Percentiles rank a stretch among this genome's conserved stretches.
phyloP scores from a whole-genome alignment of 2,797 vertebrate genomes.

The Neomorphus geoffroyi region DNA sequence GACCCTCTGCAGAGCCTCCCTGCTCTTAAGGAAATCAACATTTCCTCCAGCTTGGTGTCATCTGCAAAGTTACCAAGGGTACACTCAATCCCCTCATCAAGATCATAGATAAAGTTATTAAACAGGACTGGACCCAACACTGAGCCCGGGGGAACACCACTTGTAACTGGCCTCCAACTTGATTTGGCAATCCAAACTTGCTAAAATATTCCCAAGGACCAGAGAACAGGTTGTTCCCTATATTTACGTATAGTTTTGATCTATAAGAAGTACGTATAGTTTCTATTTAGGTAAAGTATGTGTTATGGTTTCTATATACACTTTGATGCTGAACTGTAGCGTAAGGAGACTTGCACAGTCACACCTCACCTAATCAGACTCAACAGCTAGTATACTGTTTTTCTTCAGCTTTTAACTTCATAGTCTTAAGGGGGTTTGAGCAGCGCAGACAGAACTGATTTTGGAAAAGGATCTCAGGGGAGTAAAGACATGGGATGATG shows the following conservation, averaged over 20 bases:
- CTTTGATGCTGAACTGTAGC: background rate
- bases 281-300: background rate
- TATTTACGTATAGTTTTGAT: accelerated
- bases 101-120: too few species aligned
- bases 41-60: too few species aligned
- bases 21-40: too few species aligned
- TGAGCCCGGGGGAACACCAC: too few species aligned
- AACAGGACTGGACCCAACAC: too few species aligned
- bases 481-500: background rate
- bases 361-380: background rate
- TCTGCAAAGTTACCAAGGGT: too few species aligned
- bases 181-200: background rate
- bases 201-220: background rate
- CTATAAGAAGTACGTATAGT: background rate
- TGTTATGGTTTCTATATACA: background rate
- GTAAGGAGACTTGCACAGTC: background rate
- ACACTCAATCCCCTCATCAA: too few species aligned
- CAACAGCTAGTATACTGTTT: background rate
- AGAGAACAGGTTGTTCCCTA: background rate
- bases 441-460: background rate
- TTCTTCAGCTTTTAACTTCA: background rate
- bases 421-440: background rate
- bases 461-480: background rate
- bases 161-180: too few species aligned
- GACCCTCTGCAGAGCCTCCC: too few species aligned